These are phyloP conservation scores for Lagorchestes hirsutus DNA, from an alignment of 2,797 vertebrate species.

Conservation along the genomic window DNA sequence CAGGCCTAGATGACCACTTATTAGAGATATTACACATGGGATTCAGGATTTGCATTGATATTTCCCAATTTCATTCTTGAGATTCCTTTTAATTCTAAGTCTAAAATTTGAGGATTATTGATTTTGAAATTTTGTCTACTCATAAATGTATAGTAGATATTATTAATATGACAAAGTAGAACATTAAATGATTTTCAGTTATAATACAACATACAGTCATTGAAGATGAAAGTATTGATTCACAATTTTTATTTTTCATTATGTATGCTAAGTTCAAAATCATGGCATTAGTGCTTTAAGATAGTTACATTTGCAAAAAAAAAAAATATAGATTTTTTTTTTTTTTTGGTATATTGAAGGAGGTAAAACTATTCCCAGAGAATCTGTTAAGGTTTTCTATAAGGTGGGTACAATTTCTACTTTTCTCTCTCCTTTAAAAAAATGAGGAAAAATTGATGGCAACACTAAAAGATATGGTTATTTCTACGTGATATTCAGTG, in stretches of 20 bases:
- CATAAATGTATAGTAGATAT: not conserved
- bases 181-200: not conserved
- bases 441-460: not conserved
- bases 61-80: not conserved
- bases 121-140: not conserved
- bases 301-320: not conserved
- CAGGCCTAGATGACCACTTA: not conserved
- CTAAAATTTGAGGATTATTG: not conserved
- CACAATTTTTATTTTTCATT: not conserved
- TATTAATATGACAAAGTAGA: not conserved
- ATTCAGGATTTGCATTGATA: not conserved
- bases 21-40: not conserved
- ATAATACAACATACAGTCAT: not conserved
- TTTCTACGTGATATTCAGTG: not conserved
- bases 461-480: not conserved
- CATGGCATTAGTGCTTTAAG: not conserved
- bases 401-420: not conserved
- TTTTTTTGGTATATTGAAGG: not conserved
- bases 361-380: not conserved
- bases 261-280: not conserved
- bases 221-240: not conserved
- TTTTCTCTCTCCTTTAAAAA: not conserved
- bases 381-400: not conserved
- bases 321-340: not conserved
- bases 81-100: not conserved